Conservation (phyloP, 92 coral and sea anemone genomes). For the Montipora capitata region DNA sequence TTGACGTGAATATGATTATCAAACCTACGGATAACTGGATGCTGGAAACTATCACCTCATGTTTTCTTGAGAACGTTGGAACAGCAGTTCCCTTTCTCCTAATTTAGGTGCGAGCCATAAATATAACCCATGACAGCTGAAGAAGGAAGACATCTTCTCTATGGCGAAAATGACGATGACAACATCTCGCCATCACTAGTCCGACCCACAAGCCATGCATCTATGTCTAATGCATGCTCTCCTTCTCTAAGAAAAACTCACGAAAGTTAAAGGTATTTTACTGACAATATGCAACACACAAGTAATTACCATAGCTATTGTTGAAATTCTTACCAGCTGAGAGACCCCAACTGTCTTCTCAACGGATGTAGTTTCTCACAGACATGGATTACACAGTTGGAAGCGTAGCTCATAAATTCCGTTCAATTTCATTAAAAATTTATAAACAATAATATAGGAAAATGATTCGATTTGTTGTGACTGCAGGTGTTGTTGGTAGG, state of each 20-base stretch:
- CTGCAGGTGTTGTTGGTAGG: not conserved
- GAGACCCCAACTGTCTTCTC: constrained; percentile 10
- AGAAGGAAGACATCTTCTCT: not conserved
- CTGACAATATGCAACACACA: not conserved
- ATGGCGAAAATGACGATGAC: not conserved
- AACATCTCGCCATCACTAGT: not conserved
- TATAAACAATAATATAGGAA: not conserved
- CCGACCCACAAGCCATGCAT: too few species aligned
- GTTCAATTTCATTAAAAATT: not conserved
- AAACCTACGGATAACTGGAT: too few species aligned
- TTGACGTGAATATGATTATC: too few species aligned
- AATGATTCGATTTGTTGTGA: not conserved
- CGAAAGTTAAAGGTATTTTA: too few species aligned
- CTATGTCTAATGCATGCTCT: not conserved
- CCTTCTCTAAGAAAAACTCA: not conserved
- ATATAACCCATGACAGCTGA: constrained; percentile 12
- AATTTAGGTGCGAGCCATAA: not conserved
- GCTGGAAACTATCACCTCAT: too few species aligned
- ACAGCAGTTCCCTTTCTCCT: too few species aligned
- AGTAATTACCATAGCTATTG: constrained; percentile 10
- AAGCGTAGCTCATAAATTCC: not conserved
- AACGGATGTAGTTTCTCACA: not conserved
- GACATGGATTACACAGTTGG: not conserved
- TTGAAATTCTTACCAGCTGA: not conserved
- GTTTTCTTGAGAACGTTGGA: too few species aligned